Evolutionary conservation across 2,113 vertebrate species (phyloP), one percentile per base, ranked within the genome.

Genomic region (Muntiacus muntjak): DNA sequence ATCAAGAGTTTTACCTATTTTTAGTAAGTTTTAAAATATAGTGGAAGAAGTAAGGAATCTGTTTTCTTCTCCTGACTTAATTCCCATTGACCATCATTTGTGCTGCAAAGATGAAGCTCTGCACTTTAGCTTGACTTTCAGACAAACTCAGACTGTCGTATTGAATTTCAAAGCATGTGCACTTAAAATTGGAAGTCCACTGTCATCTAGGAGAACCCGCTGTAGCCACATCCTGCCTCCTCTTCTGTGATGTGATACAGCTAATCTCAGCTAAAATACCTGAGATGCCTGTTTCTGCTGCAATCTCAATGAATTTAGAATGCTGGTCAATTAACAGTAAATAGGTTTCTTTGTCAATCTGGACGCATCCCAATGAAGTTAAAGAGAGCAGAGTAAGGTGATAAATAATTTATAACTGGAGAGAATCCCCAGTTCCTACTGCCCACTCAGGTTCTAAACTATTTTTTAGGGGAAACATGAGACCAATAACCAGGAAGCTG

Each of bases 301-400:
- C 97, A 98, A 97, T 97, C 96, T 98, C 98, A 98, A 96, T 98
- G 98, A 99, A 97, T 97, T 97, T 97, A 98, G 94, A 98, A 97
- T 98, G 98, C 78, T 97, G 98, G 98, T 99, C 98, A 99, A 98
- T 99, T 99, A 98, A 97, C 98, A 98, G 98, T 98, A 99, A 99
- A 98, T 99, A 98, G 98, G 96, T 98, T 98, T 98, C 95, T 98
- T 95, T 98, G 98, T 97, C 98, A 98, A 97, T 97, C 98, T 98
- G 98, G 98, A 98, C 98, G 95, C 95, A 97, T 98, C 98, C 96
- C 98, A 98, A 47, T 97, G 98, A 98, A 98, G 94, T 97, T 96
- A 97, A 98, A 96, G 97, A 89, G 96, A 98, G 83, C 96, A 64
- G 98, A 98, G 98, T 81, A 97, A 98, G 97, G 96, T 95, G 98